Evolutionary conservation across 2,113 vertebrate genomes (phyloP).

Genomic region (Paraplagusia blochii): DNA sequence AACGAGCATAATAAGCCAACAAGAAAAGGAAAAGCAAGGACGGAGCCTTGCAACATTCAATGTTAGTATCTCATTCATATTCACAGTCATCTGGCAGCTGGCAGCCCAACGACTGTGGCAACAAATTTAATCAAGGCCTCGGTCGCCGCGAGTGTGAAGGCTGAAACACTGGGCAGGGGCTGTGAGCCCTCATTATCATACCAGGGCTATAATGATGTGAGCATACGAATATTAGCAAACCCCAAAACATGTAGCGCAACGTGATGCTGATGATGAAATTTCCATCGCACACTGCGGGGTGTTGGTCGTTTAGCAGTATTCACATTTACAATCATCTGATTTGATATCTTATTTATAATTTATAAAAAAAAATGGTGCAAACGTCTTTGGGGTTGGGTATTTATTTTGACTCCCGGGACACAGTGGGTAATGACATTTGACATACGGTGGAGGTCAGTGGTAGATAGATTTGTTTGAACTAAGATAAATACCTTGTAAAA

Average conservation of each 20-base stretch:
- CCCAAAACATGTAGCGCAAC: constrained; percentile 14
- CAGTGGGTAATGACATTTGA: too few species aligned
- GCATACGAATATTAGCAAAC: constrained; percentile 34
- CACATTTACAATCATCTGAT: too few species aligned
- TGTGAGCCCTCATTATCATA: constrained; percentile 50
- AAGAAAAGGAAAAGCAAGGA: constrained; percentile 56
- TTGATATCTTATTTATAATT: too few species aligned
- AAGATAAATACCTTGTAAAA: too few species aligned
- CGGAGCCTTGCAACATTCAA: constrained; percentile 50
- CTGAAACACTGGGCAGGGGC: constrained; percentile 44
- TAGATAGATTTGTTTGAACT: too few species aligned
- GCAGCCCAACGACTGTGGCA: constrained; percentile 38
- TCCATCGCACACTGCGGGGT: constrained; percentile 5
- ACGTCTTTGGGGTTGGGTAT: too few species aligned
- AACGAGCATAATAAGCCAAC: constrained; percentile 53
- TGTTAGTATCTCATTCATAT: constrained; percentile 60
- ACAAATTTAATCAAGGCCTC: constrained; percentile 65
- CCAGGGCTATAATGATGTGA: constrained; percentile 34
- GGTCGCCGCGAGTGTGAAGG: constrained; percentile 23
- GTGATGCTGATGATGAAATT: constrained; percentile 3
- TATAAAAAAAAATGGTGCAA: too few species aligned
- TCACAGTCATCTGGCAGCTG: constrained; percentile 57
- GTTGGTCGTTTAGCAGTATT: too few species aligned
- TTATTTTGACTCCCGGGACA: too few species aligned
- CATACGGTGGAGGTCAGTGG: too few species aligned